Conservation (phyloP, 2,797 vertebrate species). For the Brachyalestes nurse region DNA sequence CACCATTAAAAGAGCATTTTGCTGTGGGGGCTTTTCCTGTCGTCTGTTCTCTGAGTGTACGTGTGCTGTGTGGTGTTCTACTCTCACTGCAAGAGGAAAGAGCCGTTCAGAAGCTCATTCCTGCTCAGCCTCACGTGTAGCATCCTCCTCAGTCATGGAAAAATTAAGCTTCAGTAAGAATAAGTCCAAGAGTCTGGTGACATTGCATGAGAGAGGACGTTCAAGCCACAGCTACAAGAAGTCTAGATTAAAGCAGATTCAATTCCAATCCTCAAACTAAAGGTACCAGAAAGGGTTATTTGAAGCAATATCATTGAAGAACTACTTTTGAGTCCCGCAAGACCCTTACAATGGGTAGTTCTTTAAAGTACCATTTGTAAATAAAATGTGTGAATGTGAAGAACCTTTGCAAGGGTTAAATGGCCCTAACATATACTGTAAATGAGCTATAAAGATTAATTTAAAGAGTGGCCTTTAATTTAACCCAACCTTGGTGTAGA, state of each 20-base stretch:
- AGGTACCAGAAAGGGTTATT: neutral
- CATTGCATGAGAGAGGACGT: neutral
- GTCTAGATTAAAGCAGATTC: neutral
- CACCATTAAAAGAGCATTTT: neutral
- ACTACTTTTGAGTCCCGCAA: too few relatives aligned
- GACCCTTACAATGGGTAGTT: too few relatives aligned
- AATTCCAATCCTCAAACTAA: neutral
- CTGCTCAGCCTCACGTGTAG: constrained; percentile 28
- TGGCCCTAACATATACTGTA: neutral
- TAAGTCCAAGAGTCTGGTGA: neutral
- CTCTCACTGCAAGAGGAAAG: constrained; percentile 7
- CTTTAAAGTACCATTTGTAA: neutral
- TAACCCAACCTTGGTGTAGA: neutral
- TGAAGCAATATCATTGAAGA: neutral
- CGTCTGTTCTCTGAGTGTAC: neutral
- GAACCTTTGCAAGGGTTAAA: neutral
- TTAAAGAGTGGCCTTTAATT: neutral
- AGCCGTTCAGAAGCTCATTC: neutral
- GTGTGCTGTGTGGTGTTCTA: neutral
- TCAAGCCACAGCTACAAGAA: neutral
- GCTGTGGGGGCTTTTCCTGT: constrained; percentile 13
- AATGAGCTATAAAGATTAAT: neutral
- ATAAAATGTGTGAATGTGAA: neutral
- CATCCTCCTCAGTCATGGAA: constrained; percentile 13
- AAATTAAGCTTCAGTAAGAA: constrained; percentile 31